Evolutionary conservation across 2,113 vertebrate genomes (phyloP).

Genomic region (Camelus bactrianus): DNA sequence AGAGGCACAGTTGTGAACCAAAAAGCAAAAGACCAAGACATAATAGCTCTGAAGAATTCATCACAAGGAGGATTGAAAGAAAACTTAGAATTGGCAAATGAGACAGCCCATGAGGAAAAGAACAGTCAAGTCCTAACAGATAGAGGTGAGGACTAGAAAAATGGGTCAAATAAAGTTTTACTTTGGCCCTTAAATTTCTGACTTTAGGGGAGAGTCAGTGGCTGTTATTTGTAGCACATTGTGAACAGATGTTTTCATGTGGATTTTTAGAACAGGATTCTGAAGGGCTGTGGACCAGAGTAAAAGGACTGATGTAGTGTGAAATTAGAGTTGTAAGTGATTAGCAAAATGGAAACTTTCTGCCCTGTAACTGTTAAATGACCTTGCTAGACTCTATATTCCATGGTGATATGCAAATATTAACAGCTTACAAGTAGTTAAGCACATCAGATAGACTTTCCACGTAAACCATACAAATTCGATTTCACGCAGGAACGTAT

Average conservation of each 20-base stretch:
- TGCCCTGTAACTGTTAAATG: conserved; percentile 82
- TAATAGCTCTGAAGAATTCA: neutral
- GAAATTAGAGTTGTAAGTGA: conserved; percentile 85
- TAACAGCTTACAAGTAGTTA: conserved; percentile 80
- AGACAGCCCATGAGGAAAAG: neutral
- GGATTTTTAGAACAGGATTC: conserved; percentile 68
- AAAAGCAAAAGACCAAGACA: neutral
- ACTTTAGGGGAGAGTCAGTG: neutral
- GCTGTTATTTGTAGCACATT: neutral
- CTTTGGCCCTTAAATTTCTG: neutral
- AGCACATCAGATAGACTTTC: conserved; percentile 79
- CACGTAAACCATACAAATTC: conserved; percentile 72
- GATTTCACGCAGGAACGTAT: conserved; percentile 58
- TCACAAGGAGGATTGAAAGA: neutral
- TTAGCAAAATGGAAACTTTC: conserved; percentile 85
- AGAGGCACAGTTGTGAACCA: neutral
- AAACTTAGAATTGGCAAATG: neutral
- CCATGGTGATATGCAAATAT: conserved; percentile 80
- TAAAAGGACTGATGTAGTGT: conserved; percentile 81
- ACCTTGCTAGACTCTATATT: conserved; percentile 78
- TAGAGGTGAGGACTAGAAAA: neutral
- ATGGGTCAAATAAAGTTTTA: neutral
- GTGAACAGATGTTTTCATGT: conserved; percentile 66
- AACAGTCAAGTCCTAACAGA: neutral
- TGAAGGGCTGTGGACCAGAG: conserved; percentile 51